These are phyloP conservation scores for Charadrius vociferus DNA, from an alignment of 2,113 vertebrate species.

Conservation along the genomic window DNA sequence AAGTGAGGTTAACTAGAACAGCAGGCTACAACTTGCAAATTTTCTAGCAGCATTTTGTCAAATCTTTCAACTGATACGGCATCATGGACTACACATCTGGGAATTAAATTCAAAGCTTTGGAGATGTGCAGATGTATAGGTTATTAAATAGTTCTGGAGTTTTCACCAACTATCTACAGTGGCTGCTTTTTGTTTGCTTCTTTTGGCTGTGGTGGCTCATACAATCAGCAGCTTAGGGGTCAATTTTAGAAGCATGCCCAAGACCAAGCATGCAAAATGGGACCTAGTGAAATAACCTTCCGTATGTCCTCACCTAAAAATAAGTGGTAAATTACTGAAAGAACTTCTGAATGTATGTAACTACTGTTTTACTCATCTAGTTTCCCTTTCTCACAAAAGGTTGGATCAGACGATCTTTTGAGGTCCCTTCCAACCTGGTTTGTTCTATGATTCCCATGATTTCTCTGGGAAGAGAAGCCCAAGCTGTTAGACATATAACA, in stretches of 20 bases:
- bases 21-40: not conserved
- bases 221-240: not conserved
- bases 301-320: not conserved
- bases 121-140: conserved; percentile 1
- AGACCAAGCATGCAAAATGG: not conserved
- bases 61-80: not conserved
- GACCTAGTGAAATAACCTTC: not conserved
- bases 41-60: conserved; percentile 1
- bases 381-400: accelerated
- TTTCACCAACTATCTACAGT: conserved; percentile 46
- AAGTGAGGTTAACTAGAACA: not conserved
- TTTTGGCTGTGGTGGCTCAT: not conserved
- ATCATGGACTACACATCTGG: not conserved
- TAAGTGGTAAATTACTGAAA: not conserved
- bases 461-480: too few species aligned
- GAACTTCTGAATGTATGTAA: not conserved
- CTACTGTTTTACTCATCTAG: not conserved
- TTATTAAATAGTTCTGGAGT: conserved; percentile 30
- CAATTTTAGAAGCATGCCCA: not conserved
- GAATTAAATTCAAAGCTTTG: conserved; percentile 34
- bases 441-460: not conserved
- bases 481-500: not conserved
- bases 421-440: not conserved
- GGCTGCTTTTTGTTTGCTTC: not conserved
- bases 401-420: not conserved